Base-by-base conservation (phyloP, 2,888 invertebrate species). In the Theodoxus fluviatilis region DNA sequence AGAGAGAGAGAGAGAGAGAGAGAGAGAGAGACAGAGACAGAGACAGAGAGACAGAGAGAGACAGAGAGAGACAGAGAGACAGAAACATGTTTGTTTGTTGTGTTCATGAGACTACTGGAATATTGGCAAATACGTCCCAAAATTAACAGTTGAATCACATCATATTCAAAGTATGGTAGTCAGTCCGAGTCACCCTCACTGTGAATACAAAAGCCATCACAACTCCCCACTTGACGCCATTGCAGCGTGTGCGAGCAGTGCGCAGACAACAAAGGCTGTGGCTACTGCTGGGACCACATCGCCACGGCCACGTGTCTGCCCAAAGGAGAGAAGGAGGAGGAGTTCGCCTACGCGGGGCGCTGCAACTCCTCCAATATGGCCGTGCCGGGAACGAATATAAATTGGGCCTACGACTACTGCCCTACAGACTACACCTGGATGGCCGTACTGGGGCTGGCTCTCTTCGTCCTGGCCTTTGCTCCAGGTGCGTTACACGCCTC, bases 401-500 rank as follows among this genome's bases (percentile, higher is more conserved):
- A 67, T 59, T 88, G 80, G 85, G 86, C 88, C 0, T 81, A 83
- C 68, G 84, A 85, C 33, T 89, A 84, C 83, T 89, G 89, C 74
- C 89, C 89, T 9, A 83, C 83, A 2, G 83, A 87, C 9, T 72
- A 80, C 68, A 85, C 85, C 6, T 88, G 87, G 88, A 78, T 89
- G 75, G 83, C 87, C 0, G 82, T 89, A 6, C 70, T 85, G 1
- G 89, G 88, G 2, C 79, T 89, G 43, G 83, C 83, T 1, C 75
- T 88, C 9, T 89, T 89, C 75, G 83, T 89, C n/a, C 78, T 88
- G 71, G 87, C 84, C 67, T 89, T 89, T 78, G 87, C 89, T 40
- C 88, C 89, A 74, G 83, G 86, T 86, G 69, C 64, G 67, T 18
- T 3, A 25, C 6, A 40, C 22, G 4, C 3, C 12, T 3, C 66